Conservation (phyloP, 2,113 vertebrate genomes). For the Bos indicus region DNA sequence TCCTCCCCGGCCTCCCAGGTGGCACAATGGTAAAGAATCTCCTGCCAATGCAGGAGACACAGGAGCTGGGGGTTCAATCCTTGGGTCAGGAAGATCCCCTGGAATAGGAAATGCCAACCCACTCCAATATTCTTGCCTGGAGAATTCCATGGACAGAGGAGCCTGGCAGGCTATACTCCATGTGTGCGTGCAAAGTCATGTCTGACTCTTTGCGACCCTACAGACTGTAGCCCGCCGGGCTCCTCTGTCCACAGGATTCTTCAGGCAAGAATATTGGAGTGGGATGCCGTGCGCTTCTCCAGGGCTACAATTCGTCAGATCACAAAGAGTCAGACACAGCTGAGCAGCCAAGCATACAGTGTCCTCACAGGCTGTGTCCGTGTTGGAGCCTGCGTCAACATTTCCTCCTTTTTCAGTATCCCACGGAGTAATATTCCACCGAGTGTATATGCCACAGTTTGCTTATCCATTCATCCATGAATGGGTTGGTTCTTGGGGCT, state of each 20-base stretch:
- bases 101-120: background rate
- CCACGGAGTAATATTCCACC: background rate
- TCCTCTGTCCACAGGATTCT: background rate
- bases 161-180: rapidly evolving
- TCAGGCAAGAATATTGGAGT: background rate
- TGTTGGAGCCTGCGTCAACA: rapidly evolving
- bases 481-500: background rate
- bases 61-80: background rate
- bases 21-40: background rate
- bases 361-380: background rate
- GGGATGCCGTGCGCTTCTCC: background rate
- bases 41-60: background rate
- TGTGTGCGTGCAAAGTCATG: background rate
- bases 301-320: background rate
- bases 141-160: background rate
- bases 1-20: background rate
- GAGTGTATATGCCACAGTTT: rapidly evolving
- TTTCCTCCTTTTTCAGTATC: background rate
- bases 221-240: background rate
- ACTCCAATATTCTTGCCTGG: background rate
- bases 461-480: background rate
- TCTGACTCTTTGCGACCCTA: background rate
- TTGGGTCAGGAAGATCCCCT: background rate
- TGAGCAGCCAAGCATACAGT: background rate
- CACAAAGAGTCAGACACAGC: background rate